Evolutionary conservation across 2,113 vertebrate species (phyloP), one percentile per base, ranked within the genome.

Genomic region (Penelope pileata): DNA sequence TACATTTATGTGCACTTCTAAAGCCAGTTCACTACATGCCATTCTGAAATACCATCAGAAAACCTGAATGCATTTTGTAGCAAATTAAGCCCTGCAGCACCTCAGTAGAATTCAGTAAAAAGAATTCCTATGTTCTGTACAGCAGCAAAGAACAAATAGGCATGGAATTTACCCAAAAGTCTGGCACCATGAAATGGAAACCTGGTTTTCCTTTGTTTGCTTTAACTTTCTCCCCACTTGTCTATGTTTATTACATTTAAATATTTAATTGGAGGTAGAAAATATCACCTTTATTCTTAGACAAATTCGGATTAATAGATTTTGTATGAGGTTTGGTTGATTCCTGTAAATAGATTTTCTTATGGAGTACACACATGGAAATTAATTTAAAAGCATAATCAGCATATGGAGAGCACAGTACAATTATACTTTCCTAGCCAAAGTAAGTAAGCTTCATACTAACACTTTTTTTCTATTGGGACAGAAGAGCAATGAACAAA

Each of bases 361-460:
- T 50, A 58, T 24, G 29, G 45, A 93, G 30, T 48, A 79, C 7
- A 64, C 13, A 74, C 16, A 32, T n/a, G 38, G 72, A 88, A 90
- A 93, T 56, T 54, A 81, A 64, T 90, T 86, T 84, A 36, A 91
- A 91, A 75, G 29, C 10, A 14, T 38, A 58, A 62, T 34, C 34
- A 84, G 27, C 17, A 32, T 77, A 63, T 66, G 63, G 62, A 87
- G 16, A 58, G 40, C 47, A 58, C 19, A 81, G 24, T 23, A 42
- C 30, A 85, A 72, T 87, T 82, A 92, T 68, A 50, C 32, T 69
- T 87, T 82, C 62, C 16, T n/a, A 82, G 88, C 16, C 43, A 76
- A 92, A 94, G 81, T 48, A 92, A 94, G 81, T 48, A 91, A 91
- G 7, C 38, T 74, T 87, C 36, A 59, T 51, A 12, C 12, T 78